Conservation (phyloP, 2,888 invertebrate genomes). For the Agriopis marginaria region DNA sequence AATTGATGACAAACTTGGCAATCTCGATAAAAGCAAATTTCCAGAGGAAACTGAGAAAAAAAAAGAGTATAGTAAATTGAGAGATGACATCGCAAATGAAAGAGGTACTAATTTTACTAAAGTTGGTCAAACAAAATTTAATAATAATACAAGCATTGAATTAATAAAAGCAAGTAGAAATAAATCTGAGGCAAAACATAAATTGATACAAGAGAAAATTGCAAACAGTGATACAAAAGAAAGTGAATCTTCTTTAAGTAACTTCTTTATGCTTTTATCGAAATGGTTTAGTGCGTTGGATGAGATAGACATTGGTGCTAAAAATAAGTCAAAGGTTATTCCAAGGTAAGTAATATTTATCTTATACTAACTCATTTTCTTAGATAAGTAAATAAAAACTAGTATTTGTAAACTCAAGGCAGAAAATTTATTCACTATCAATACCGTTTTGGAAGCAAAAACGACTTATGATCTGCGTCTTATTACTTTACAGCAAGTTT, state of each 20-base stretch:
- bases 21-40: background rate
- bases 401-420: too few species aligned
- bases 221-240: conserved; percentile 29
- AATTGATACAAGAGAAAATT: background rate
- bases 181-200: background rate
- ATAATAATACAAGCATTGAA: background rate
- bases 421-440: too few species aligned
- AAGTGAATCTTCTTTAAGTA: conserved; percentile 42
- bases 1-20: background rate
- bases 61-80: conserved; percentile 4
- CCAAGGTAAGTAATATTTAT: conserved; percentile 31
- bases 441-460: too few species aligned
- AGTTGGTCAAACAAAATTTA: background rate
- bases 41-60: background rate
- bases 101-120: background rate
- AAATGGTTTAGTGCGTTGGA: conserved; percentile 63
- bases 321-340: background rate
- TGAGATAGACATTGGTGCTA: conserved; percentile 25
- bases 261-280: conserved; percentile 59
- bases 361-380: background rate
- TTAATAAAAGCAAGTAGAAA: background rate
- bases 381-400: background rate
- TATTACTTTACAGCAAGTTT: too few species aligned
- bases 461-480: too few species aligned
- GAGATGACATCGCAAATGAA: background rate